A percentile compares a stretch with the other conserved stretches of the same genome.
phyloP scores from a whole-genome alignment of 2,888 invertebrate genomes.

The Enchytraeus crypticus region DNA sequence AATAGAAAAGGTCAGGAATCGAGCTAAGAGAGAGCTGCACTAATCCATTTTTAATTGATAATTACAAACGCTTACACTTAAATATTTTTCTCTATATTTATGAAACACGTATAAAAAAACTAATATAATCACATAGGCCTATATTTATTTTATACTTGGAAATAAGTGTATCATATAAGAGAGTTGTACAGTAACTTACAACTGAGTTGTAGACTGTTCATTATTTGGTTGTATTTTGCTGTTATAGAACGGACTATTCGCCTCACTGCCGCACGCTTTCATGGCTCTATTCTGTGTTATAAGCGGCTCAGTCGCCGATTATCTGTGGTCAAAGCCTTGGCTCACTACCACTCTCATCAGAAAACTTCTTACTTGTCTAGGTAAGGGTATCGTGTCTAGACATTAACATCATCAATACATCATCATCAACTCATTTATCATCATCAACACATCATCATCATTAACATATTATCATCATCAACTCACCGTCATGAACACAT shows the following conservation, averaged over 20 bases:
- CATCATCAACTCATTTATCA: not conserved
- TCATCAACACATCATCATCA: not conserved
- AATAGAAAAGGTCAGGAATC: too few relatives aligned
- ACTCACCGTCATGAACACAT: not conserved
- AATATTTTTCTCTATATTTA: too few relatives aligned
- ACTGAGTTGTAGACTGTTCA: too few relatives aligned
- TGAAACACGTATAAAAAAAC: too few relatives aligned
- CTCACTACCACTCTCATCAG: constrained; percentile 36
- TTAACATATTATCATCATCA: not conserved
- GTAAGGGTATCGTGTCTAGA: constrained; percentile 20
- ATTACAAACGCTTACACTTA: too few relatives aligned
- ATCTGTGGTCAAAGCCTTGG: constrained; percentile 26
- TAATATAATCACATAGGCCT: too few relatives aligned
- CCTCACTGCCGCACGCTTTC: constrained; percentile 41
- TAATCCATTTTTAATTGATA: too few relatives aligned
- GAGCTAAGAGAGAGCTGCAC: too few relatives aligned
- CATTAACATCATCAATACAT: not conserved
- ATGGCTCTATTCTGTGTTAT: constrained; percentile 33
- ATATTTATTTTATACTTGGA: too few relatives aligned
- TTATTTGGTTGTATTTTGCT: too few relatives aligned
- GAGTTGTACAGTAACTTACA: too few relatives aligned
- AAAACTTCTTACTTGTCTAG: constrained; percentile 37
- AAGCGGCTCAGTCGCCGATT: constrained; percentile 43
- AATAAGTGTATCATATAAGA: too few relatives aligned
- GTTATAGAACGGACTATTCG: constrained; percentile 42